phyloP scores from a whole-genome alignment of 2,888 invertebrate genomes.

The Spialia ferax region DNA sequence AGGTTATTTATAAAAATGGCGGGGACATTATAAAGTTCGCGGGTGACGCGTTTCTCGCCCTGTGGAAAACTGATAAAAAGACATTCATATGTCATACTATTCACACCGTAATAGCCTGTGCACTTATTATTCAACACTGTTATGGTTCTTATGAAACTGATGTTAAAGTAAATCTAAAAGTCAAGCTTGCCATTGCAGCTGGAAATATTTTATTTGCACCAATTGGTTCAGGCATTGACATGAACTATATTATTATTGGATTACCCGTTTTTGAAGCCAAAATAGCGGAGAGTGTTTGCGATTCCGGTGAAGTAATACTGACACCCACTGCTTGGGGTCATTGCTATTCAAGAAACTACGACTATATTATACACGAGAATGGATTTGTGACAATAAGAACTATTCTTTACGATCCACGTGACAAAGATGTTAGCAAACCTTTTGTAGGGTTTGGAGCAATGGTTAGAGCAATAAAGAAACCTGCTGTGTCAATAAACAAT shows the following conservation, averaged over 20 bases:
- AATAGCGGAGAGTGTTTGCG: constrained; percentile 78
- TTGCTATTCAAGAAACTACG: constrained; percentile 82
- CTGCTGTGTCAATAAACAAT: constrained; percentile 60
- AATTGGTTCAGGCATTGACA: constrained; percentile 81
- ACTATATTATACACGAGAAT: constrained; percentile 66
- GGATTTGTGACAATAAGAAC: constrained; percentile 79
- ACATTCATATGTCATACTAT: constrained; percentile 79
- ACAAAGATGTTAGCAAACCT: constrained; percentile 73
- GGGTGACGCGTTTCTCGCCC: constrained; percentile 87
- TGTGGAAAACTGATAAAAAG: constrained; percentile 85
- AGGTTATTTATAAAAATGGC: constrained; percentile 85
- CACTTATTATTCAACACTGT: constrained; percentile 86
- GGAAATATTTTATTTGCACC: constrained; percentile 86
- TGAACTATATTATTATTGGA: constrained; percentile 85
- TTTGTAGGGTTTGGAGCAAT: constrained; percentile 70
- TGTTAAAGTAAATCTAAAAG: constrained; percentile 81
- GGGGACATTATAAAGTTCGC: constrained; percentile 89
- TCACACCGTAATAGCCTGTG: constrained; percentile 85
- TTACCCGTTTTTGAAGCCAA: constrained; percentile 84
- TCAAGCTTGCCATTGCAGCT: constrained; percentile 86
- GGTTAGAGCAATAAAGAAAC: constrained; percentile 68
- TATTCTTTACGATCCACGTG: constrained; percentile 74
- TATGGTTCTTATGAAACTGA: constrained; percentile 83
- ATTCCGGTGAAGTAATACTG: constrained; percentile 84
- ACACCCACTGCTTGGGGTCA: constrained; percentile 86